These are phyloP conservation scores for Zaprionus inermis DNA, from an alignment of 1,140 invertebrate genomes.

Conservation along the genomic window DNA sequence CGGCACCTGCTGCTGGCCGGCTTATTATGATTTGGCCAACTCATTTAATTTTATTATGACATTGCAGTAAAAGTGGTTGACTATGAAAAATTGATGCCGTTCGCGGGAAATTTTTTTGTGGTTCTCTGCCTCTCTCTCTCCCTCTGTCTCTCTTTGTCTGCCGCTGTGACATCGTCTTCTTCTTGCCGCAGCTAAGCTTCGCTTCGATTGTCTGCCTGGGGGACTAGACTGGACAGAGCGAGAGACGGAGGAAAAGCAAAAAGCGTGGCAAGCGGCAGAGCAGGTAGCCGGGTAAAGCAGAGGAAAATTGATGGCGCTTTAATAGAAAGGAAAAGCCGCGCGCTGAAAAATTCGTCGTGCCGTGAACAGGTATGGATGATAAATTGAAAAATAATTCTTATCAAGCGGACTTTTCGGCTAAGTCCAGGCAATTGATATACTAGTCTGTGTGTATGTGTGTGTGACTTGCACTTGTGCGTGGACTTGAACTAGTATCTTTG, in stretches of 20 bases:
- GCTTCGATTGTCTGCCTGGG: constrained; percentile 19
- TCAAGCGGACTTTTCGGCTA: constrained; percentile 62
- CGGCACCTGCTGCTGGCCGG: constrained; percentile 24
- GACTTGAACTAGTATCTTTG: constrained; percentile 3
- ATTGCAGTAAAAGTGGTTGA: constrained; percentile 64
- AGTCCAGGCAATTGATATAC: constrained; percentile 32
- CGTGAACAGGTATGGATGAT: constrained; percentile 68
- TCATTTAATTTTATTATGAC: constrained; percentile 75
- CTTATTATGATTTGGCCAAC: constrained; percentile 33
- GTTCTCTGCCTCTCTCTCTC: background rate
- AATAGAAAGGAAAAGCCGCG: constrained; percentile 62
- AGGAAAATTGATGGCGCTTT: constrained; percentile 68
- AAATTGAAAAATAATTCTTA: constrained; percentile 75
- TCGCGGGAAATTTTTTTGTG: background rate
- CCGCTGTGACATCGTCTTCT: background rate
- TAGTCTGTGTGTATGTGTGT: constrained; percentile 5
- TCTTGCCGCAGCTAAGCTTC: constrained; percentile 50
- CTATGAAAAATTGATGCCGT: constrained; percentile 67
- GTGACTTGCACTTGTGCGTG: constrained; percentile 17
- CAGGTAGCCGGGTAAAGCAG: background rate
- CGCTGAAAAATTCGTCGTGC: constrained; percentile 59
- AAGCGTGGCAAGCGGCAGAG: background rate
- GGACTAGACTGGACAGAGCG: background rate
- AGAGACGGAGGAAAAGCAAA: background rate
- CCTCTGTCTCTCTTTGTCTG: background rate